Evolutionary conservation across 2,888 invertebrate species (phyloP).

Genomic region (Netelia virgata): DNA sequence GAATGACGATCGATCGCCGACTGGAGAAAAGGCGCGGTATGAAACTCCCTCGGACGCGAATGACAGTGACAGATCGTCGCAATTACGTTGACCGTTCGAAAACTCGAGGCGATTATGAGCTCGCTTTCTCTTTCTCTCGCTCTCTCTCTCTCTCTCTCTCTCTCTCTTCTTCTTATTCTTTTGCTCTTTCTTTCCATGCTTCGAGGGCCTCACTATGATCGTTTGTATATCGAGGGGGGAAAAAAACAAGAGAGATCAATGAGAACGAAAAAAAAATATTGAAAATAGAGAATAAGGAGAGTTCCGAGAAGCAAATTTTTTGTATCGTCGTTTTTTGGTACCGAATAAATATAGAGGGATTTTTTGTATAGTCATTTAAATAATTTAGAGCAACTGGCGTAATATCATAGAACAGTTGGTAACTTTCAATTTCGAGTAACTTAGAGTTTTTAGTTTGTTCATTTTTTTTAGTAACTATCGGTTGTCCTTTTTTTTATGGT

Average conservation of each 20-base stretch:
- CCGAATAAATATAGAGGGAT: conserved; percentile 15
- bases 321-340: not conserved
- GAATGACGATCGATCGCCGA: conserved; percentile 54
- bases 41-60: conserved; percentile 21
- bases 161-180: not conserved
- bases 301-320: conserved; percentile 28
- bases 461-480: too few relatives aligned
- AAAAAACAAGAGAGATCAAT: conserved; percentile 23
- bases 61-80: conserved; percentile 69
- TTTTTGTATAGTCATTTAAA: not conserved
- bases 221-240: not conserved
- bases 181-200: not conserved
- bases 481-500: too few relatives aligned
- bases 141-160: conserved; percentile 23
- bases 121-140: not conserved
- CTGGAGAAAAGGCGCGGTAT: conserved; percentile 13
- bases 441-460: not conserved
- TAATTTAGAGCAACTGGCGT: not conserved
- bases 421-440: too few relatives aligned
- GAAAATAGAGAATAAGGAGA: not conserved
- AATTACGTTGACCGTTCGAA: conserved; percentile 46
- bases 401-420: too few relatives aligned
- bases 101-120: conserved; percentile 56
- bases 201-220: not conserved
- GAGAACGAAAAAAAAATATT: conserved; percentile 30